Evolutionary conservation across 2,888 invertebrate genomes (phyloP), one percentile per base, ranked within the genome.

Genomic region (Lepidochrysops patricia): DNA sequence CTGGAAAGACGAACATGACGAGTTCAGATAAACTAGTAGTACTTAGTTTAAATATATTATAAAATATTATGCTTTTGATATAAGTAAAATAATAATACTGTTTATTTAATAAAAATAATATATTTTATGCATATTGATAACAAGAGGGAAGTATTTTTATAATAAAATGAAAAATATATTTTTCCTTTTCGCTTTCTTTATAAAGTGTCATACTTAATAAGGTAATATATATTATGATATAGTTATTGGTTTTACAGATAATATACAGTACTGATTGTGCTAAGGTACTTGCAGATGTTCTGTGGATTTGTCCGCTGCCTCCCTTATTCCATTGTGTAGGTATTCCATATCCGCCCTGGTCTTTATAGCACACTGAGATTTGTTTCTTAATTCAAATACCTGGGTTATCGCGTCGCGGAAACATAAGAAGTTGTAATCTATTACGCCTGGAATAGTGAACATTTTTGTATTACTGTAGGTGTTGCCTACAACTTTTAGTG

Each of bases 341-440:
- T 79, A 70, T 48, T 85, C 50, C 77, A 78, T 9, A 77, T 81
- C 66, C n/a, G 64, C 58, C 50, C 62, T 66, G 7, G 66, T 73
- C 64, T 80, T 75, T 15, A 70, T 62, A 5, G 75, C 74, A 63
- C 90, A 91, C 69, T 93, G 91, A 63, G 90, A 91, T 80, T 95
- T 95, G 72, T 94, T 93, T 57, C 95, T 91, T 60, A 96, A 79
- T 76, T 97, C 97, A 84, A 99, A 98, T 23, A 99, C 97, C 83
- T 98, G 96, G 70, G 97, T 97, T 68, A 99, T 98, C 13, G 97
- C 98, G 80, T 97, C 94, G 37, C 98, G 96, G 84, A 99, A 98
- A 85, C 98, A 98, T 67, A 97, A 91, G 77, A 99, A 99, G 83
- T 99, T 99, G 89, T 98, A 99, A 84, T 99, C 98, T 74, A 99